Percentiles rank a stretch among this genome's conserved stretches.
These are phyloP conservation scores for Elmis aenea DNA, from an alignment of 2,888 invertebrate species.

Conservation along the genomic window DNA sequence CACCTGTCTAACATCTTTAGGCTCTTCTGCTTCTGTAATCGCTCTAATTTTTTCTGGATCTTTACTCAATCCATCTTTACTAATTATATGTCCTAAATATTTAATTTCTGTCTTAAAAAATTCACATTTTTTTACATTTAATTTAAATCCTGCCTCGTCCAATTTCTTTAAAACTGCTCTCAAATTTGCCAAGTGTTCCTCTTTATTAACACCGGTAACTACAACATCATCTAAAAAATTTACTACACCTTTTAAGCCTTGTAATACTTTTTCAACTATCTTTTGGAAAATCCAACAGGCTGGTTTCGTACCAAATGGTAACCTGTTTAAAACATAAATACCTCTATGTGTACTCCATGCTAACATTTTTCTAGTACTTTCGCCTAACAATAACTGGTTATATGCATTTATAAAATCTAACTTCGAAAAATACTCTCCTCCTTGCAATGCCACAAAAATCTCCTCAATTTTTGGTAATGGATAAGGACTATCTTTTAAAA, in stretches of 20 bases:
- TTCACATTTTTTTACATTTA: conserved; percentile 30
- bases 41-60: conserved; percentile 3
- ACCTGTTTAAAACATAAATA: conserved; percentile 33
- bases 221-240: conserved; percentile 23
- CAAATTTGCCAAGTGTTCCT: conserved; percentile 15
- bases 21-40: neutral
- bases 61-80: conserved; percentile 15
- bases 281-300: conserved; percentile 39
- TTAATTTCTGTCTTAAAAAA: conserved; percentile 28
- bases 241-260: conserved; percentile 17
- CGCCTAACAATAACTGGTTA: conserved; percentile 16
- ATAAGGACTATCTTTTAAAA: conserved; percentile 1
- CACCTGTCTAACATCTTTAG: conserved; percentile 2
- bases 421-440: conserved; percentile 19
- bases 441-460: conserved; percentile 6
- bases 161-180: conserved; percentile 9
- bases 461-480: conserved; percentile 1
- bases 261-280: conserved; percentile 23
- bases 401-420: conserved; percentile 17
- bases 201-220: conserved; percentile 15
- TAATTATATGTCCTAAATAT: conserved; percentile 28
- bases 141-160: conserved; percentile 24
- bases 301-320: conserved; percentile 40
- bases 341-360: conserved; percentile 28
- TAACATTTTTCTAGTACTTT: conserved; percentile 14